A percentile compares a stretch with the other conserved stretches of the same genome.
phyloP scores from a whole-genome alignment of 2,113 vertebrate genomes.

The Azemiops feae region DNA sequence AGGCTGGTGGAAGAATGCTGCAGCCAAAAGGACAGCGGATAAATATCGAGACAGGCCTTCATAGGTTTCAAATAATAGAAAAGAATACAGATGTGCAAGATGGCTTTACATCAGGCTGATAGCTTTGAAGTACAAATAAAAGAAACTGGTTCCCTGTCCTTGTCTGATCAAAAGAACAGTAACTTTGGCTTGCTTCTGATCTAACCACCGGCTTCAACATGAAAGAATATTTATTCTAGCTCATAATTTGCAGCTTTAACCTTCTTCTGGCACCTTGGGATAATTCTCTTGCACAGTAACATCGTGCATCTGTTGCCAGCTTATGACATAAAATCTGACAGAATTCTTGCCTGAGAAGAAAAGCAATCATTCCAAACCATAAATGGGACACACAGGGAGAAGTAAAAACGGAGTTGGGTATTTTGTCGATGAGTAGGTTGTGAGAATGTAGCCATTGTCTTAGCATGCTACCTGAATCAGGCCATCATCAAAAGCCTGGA shows the following conservation, averaged over 20 bases:
- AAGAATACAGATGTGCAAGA: neutral
- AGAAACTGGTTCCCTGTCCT: neutral
- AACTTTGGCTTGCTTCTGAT: neutral
- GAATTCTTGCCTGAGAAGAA: neutral
- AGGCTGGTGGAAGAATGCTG: neutral
- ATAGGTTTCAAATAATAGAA: neutral
- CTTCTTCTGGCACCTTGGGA: neutral
- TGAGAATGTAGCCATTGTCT: neutral
- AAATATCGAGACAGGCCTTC: neutral
- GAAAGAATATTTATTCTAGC: neutral
- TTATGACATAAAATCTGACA: too few relatives aligned
- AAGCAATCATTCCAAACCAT: neutral
- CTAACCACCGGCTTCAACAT: neutral
- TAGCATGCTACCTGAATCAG: neutral
- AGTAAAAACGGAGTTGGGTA: neutral
- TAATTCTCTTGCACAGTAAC: neutral
- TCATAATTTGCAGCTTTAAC: neutral
- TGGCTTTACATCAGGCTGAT: neutral
- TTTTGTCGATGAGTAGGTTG: neutral
- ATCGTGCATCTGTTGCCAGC: neutral
- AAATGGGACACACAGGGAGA: neutral
- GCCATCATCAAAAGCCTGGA: neutral
- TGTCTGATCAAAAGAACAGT: neutral
- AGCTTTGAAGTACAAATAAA: neutral
- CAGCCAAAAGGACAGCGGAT: neutral